Conservation (phyloP, 2,797 vertebrate genomes). For the Dryobates pubescens region DNA sequence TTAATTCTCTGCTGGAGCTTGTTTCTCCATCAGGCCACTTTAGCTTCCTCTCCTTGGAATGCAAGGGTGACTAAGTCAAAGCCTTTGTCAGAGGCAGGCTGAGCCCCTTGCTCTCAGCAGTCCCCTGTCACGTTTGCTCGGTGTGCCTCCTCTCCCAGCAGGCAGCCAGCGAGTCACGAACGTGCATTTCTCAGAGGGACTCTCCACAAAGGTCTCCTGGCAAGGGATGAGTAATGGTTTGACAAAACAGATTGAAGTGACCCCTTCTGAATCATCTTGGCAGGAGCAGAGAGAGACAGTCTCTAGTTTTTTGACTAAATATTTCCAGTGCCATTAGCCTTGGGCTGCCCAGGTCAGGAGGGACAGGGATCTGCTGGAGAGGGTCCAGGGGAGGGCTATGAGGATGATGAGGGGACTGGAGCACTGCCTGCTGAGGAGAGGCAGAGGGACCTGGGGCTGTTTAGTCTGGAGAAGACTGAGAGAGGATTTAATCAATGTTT, state of each 20-base stretch:
- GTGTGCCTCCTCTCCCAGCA: background rate
- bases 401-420: no score
- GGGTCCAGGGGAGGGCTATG: no score
- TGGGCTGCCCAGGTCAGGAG: no score
- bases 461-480: no score
- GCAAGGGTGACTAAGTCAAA: background rate
- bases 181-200: slow-evolving; percentile 28
- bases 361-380: no score
- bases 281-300: slow-evolving; percentile 23
- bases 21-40: background rate
- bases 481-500: no score
- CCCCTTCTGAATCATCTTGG: slow-evolving; percentile 67
- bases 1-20: background rate
- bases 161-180: background rate
- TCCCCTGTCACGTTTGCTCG: background rate
- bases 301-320: slow-evolving; percentile 66
- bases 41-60: background rate
- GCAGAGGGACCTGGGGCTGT: no score
- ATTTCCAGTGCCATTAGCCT: slow-evolving; percentile 58
- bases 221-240: slow-evolving; percentile 57
- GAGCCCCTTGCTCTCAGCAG: background rate
- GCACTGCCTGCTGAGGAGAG: no score
- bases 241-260: slow-evolving; percentile 50
- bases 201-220: slow-evolving; percentile 57
- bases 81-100: background rate